Evolutionary conservation across 2,797 vertebrate genomes (phyloP).

Genomic region (Artibeus lituratus): DNA sequence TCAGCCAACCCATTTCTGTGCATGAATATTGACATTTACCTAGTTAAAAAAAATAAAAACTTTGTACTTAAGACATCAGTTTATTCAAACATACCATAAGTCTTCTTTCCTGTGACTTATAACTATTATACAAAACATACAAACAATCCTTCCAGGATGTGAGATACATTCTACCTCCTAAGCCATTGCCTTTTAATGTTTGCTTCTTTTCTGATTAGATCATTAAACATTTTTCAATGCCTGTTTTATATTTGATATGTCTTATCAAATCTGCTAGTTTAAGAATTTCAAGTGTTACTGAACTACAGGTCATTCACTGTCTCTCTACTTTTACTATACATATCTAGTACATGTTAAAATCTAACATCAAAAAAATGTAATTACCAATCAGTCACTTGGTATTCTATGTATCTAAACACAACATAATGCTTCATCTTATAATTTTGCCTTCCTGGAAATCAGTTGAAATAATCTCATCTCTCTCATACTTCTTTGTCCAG

Average conservation of each 20-base stretch:
- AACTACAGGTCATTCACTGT: neutral
- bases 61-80: neutral
- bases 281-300: conserved; percentile 8
- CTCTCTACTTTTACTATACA: neutral
- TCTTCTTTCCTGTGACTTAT: neutral
- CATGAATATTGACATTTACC: neutral
- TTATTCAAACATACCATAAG: neutral
- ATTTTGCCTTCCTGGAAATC: neutral
- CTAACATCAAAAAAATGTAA: conserved; percentile 34
- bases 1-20: neutral
- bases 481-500: neutral
- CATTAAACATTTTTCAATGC: conserved; percentile 36
- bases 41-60: neutral
- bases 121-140: neutral
- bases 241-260: conserved; percentile 32
- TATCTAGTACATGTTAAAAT: neutral
- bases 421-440: neutral
- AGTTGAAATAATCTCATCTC: neutral
- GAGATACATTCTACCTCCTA: neutral
- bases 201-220: neutral
- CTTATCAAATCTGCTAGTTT: neutral
- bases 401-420: conserved; percentile 30
- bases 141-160: neutral
- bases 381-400: conserved; percentile 29
- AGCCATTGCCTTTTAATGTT: neutral